Evolutionary conservation across 2,797 vertebrate genomes (phyloP), one percentile per base, ranked within the genome.

Genomic region (Enteromius thamalakanensis): DNA sequence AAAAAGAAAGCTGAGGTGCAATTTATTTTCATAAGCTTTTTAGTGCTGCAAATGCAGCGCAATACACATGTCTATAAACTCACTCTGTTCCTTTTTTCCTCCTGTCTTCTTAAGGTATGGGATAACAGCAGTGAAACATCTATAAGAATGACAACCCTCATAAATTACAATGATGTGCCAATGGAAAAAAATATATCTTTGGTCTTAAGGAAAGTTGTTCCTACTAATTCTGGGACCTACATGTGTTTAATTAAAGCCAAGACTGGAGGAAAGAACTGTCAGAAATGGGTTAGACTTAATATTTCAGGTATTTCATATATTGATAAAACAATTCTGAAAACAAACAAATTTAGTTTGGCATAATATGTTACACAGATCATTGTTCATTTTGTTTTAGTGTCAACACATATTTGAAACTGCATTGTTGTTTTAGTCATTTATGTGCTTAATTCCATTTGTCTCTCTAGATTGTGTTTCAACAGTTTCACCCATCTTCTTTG

Each of bases 171-270:
- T 40, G 26, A 55, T 37, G 64, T 64, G 4, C 40, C 32, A 0
- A 8, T 94, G 29, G 90, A 87, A 60, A 21, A 77, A 2, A 51
- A 75, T 0, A 0, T 85, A 49, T 76, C 82, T 58, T 88, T 95
- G 9, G 0, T 90, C 0, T 87, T 95, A 3, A n/a, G 0, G 1
- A n/a, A 15, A 0, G 87, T 93, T 49, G 86, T 0, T 0, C 88
- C 89, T 15, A 29, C 76, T 2, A 89, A 94, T 75, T 87, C 93
- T 0, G 94, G 93, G 8, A 80, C 0, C 2, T 95, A 94, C 1
- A 80, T 83, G 37, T 95, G 94, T 81, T 10, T 0, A 0, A 72
- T 93, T 14, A 68, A 3, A 6, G 92, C 87, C 45, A 78, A 80
- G 0, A 23, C 92, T 6, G 93, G 93, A 9, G 0, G 6, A 2